These are phyloP conservation scores for Darwinula stevensoni DNA, from an alignment of 2,888 invertebrate species.

Conservation along the genomic window DNA sequence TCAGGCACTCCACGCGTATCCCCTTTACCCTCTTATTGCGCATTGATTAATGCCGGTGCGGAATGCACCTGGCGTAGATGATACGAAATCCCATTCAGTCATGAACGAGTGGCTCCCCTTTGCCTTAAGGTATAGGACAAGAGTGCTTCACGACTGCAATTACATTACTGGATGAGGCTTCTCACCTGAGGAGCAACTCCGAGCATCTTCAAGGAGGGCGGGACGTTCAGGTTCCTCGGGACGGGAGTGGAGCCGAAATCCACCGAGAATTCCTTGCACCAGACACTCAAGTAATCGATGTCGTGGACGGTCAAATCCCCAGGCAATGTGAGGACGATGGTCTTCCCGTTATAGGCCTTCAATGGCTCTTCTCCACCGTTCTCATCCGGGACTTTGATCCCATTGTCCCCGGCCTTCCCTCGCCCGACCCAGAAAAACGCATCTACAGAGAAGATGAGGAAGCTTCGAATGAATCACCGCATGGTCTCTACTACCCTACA, in stretches of 20 bases:
- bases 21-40: no score
- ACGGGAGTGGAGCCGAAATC: constrained; percentile 64
- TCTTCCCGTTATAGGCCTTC: constrained; percentile 52
- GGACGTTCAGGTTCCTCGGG: constrained; percentile 43
- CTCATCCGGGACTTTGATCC: constrained; percentile 61
- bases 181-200: constrained; percentile 78
- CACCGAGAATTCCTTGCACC: constrained; percentile 76
- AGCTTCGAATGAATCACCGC: no score
- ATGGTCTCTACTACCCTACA: no score
- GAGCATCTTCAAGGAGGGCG: constrained; percentile 70
- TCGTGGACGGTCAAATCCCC: constrained; percentile 67
- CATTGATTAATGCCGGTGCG: no score
- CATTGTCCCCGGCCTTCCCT: no score
- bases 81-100: no score
- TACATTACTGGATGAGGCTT: constrained; percentile 16
- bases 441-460: constrained; percentile 26
- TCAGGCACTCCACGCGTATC: no score
- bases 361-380: constrained; percentile 48
- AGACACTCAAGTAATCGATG: constrained; percentile 69
- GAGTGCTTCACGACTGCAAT: background rate
- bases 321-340: constrained; percentile 65
- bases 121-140: no score
- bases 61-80: no score
- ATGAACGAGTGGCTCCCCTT: no score
- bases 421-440: constrained; percentile 79